A percentile compares a stretch with the other conserved stretches of the same genome.
Conservation (phyloP, 2,888 invertebrate species). For the Bombylius discolor region DNA sequence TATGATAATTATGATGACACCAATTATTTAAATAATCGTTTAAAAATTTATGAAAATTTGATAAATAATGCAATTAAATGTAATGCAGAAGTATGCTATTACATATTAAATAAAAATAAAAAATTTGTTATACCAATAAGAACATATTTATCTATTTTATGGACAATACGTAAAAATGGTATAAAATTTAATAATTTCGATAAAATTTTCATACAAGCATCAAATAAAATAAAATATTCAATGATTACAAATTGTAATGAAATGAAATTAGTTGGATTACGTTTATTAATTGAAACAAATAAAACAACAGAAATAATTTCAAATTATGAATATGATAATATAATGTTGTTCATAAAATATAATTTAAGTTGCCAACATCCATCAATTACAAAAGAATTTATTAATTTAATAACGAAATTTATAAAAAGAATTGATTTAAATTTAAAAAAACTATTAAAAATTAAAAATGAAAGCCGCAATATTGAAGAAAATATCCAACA, state of each 20-base stretch:
- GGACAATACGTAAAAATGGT: slow-evolving; percentile 38
- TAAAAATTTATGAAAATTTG: slow-evolving; percentile 23
- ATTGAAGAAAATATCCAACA: too few species aligned
- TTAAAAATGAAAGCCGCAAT: slow-evolving; percentile 13
- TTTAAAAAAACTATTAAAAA: slow-evolving; percentile 19
- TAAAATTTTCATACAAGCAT: slow-evolving; percentile 38
- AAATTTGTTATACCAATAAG: slow-evolving; percentile 21
- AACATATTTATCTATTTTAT: slow-evolving; percentile 31
- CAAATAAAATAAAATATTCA: slow-evolving; percentile 39
- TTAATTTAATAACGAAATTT: slow-evolving; percentile 56
- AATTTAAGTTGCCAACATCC: slow-evolving; percentile 59
- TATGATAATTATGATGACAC: slow-evolving; percentile 10
- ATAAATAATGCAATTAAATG: slow-evolving; percentile 28
- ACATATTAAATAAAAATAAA: slow-evolving; percentile 19
- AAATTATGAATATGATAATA: slow-evolving; percentile 46
- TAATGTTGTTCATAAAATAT: slow-evolving; percentile 48
- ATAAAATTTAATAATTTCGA: slow-evolving; percentile 17
- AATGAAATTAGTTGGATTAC: slow-evolving; percentile 54
- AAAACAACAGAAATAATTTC: slow-evolving; percentile 57
- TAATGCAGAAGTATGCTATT: slow-evolving; percentile 21
- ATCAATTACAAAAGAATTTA: slow-evolving; percentile 51
- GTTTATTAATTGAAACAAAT: slow-evolving; percentile 57
- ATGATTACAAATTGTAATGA: slow-evolving; percentile 40
- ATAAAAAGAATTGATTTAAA: slow-evolving; percentile 42
- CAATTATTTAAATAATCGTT: slow-evolving; percentile 16